Evolutionary conservation across 2,888 invertebrate species (phyloP).

Genomic region (Mylabris sibirica): DNA sequence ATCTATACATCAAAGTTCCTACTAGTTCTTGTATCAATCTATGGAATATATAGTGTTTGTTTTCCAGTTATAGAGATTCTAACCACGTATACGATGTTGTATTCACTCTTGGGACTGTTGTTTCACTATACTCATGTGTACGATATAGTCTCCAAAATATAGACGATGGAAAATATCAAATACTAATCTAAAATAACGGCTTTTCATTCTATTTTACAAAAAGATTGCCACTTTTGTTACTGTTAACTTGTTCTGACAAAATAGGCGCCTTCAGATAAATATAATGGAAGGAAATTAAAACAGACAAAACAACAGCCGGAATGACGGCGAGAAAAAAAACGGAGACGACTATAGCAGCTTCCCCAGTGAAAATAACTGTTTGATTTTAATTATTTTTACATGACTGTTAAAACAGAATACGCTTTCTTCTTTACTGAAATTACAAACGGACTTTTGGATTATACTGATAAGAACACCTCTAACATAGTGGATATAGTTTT

Average conservation of each 20-base stretch:
- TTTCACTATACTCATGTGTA: slow-evolving; percentile 48
- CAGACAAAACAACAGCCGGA: not conserved
- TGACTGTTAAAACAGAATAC: not conserved
- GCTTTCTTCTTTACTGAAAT: not conserved
- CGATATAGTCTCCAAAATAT: slow-evolving; percentile 48
- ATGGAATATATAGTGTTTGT: not conserved
- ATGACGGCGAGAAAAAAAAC: not conserved
- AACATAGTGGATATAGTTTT: too few relatives aligned
- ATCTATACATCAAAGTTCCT: slow-evolving; percentile 45
- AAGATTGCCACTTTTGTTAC: slow-evolving; percentile 4
- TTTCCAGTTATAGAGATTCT: slow-evolving; percentile 31
- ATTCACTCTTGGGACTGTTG: slow-evolving; percentile 48
- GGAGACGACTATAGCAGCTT: not conserved
- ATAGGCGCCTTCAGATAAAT: not conserved
- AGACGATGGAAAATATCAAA: slow-evolving; percentile 42
- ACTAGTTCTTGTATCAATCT: slow-evolving; percentile 22
- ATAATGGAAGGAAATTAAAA: not conserved
- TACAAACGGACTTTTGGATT: not conserved
- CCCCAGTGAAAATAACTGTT: not conserved
- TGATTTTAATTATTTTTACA: not conserved
- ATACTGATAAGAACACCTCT: not conserved
- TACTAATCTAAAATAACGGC: slow-evolving; percentile 44
- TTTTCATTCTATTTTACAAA: slow-evolving; percentile 37
- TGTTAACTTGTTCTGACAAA: slow-evolving; percentile 21
- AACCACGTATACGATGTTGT: slow-evolving; percentile 45